Base-by-base conservation (phyloP, 1,140 invertebrate genomes). In the Phymastichus coffea region DNA sequence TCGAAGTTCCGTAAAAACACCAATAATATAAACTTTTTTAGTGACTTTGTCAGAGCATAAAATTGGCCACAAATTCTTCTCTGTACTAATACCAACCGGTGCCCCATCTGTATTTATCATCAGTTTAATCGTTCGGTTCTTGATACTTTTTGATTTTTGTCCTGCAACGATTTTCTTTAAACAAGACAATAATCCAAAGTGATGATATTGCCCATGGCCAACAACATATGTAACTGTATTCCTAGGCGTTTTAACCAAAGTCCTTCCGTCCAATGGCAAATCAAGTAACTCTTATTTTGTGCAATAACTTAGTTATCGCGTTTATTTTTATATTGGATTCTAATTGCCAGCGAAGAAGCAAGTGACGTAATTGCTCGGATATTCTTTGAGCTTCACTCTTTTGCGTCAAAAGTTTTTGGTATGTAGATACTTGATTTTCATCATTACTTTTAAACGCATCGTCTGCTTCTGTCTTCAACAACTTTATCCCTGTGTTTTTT, bases 31-130 rank as follows among this genome's bases (percentile, higher is more conserved):
- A 14, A 68, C 57, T 22, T 54, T 12, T 9, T 51, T 25, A 38
- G 38, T 20, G 25, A 30, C 19, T 35, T 64, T 26, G 28, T 65
- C 35, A 38, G 48, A 20, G n/a, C 60, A 61, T 61, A 71, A 61
- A 46, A 71, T 73, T n/a, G 68, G 61, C 68, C 66, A 71, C 37
- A 67, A 57, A 17, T 47, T 12, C 48, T 63, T 47, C 12, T 15
- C 23, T 14, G 47, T 19, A 9, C 35, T 54, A 12, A 54, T 61
- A 28, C 48, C 57, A 26, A 67, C 30, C 8, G 66, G 62, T 46
- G 64, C 15, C 8, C 66, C 66, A 49, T 68, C 66, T n/a, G 64
- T 63, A 57, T 66, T 61, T 37, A 52, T 53, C 8, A 41, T 17
- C 12, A 64, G 40, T 26, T 57, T 35, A 15, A 64, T 48, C n/a